Evolutionary conservation across 2,888 invertebrate species (phyloP).

Genomic region (Trissolcus japonicus): DNA sequence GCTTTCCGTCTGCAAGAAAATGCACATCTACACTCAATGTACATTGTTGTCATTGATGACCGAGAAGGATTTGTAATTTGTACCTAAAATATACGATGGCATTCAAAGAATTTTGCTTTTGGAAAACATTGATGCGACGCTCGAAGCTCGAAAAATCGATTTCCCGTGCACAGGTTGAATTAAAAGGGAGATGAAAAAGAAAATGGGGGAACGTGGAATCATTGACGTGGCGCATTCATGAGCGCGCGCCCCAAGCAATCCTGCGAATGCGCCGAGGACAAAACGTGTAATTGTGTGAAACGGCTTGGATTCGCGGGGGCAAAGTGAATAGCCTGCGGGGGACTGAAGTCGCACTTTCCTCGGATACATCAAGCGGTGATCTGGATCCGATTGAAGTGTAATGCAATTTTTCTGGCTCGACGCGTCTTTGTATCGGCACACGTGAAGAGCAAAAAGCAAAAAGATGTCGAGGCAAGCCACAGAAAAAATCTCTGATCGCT

Average conservation of each 20-base stretch:
- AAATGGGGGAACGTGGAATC: conserved; percentile 21
- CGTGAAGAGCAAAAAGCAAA: background rate
- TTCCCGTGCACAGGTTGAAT: conserved; percentile 39
- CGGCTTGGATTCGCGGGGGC: conserved; percentile 39
- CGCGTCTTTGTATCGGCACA: conserved; percentile 35
- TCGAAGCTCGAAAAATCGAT: conserved; percentile 39
- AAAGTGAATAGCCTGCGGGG: conserved; percentile 51
- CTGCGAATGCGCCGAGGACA: conserved; percentile 45
- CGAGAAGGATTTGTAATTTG: conserved; percentile 17
- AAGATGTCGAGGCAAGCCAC: background rate
- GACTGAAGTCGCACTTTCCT: conserved; percentile 63
- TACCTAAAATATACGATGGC: conserved; percentile 7
- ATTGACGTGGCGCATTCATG: conserved; percentile 45
- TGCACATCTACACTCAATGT: conserved; percentile 28
- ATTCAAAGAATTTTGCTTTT: conserved; percentile 25
- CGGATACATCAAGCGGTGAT: conserved; percentile 63
- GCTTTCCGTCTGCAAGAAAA: background rate
- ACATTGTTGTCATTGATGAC: conserved; percentile 35
- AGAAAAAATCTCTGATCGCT: conserved; percentile 10
- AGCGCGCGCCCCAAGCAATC: conserved; percentile 35
- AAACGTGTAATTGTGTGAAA: conserved; percentile 51
- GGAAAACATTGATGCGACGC: conserved; percentile 19
- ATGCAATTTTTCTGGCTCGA: conserved; percentile 69
- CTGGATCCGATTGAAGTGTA: conserved; percentile 66
- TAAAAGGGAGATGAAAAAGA: conserved; percentile 16